Conservation (phyloP, 2,888 invertebrate species). For the Drosophila atripex region DNA sequence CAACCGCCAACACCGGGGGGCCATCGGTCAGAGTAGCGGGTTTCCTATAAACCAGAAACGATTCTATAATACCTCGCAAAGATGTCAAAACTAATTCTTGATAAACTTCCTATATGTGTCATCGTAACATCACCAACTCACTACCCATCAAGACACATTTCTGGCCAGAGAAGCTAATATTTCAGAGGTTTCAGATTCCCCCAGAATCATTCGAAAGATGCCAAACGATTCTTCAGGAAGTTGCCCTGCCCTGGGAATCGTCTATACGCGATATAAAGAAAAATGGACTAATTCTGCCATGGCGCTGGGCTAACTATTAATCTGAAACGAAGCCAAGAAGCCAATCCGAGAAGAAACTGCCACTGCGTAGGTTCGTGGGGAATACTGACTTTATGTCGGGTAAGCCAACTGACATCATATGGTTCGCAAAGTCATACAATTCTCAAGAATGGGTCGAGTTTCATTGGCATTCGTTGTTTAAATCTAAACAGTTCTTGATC, state of each 20-base stretch:
- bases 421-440: no score
- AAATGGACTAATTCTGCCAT: background rate
- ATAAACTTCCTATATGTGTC: background rate
- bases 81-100: background rate
- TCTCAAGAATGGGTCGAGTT: slow-evolving; percentile 16
- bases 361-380: slow-evolving; percentile 30
- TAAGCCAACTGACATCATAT: background rate
- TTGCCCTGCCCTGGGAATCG: background rate
- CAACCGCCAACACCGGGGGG: slow-evolving; percentile 1
- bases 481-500: no score
- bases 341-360: slow-evolving; percentile 35
- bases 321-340: slow-evolving; percentile 18
- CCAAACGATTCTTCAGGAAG: background rate
- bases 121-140: slow-evolving; percentile 26
- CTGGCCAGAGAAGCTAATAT: slow-evolving; percentile 16
- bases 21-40: background rate
- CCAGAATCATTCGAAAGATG: background rate
- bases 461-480: background rate
- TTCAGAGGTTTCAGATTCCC: background rate
- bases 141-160: slow-evolving; percentile 16
- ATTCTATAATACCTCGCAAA: slow-evolving; percentile 1
- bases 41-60: background rate
- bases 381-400: background rate
- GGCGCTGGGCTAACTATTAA: slow-evolving; percentile 6
- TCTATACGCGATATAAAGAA: no score